Evolutionary conservation across 2,888 invertebrate genomes (phyloP), one percentile per base, ranked within the genome.

Genomic region (Temnothorax ravouxi): DNA sequence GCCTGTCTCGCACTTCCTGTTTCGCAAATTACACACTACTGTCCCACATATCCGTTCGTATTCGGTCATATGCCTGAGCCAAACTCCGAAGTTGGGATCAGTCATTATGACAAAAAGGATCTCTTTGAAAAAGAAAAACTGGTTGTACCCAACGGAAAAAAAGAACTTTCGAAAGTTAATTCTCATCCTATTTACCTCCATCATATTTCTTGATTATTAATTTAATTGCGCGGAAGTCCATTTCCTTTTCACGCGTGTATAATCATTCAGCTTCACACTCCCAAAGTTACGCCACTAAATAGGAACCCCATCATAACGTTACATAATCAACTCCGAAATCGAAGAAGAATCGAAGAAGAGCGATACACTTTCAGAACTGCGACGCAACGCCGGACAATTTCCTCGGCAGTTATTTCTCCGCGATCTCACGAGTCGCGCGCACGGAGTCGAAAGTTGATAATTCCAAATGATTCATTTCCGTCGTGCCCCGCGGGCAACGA

Each of bases 381-480:
- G 21, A 62, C 6, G 38, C 29, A 18, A 44, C 50, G 25, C 1
- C 25, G 11, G 15, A 15, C 52, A 56, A 15, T 29, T n/a, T 77
- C 66, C 41, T 41, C 41, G 29, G 11, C 2, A 0, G 18, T 25
- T 9, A 9, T 21, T 47, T 25, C 34, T 21, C 50, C 9, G 8
- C 18, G 25, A 75, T 41, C n/a, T 66, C n/a, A 29, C 21, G 21
- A 15, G 15, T 74, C 44, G 18, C 59, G 3, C 25, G 21, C 69
- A 79, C 82, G 52, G 62, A 77, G 88, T 87, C 90, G 91, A 93
- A 93, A 94, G 93, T 92, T 91, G 92, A 92, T 93, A 92, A 94
- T 93, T 92, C 91, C 91, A 93, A 94, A 94, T 93, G 93, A 94
- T 93, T 94, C 93, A 93, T 94, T 93, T 94, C 94, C 94, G 94